phyloP scores from a whole-genome alignment of 2,888 invertebrate species.

The Thumatha senex region DNA sequence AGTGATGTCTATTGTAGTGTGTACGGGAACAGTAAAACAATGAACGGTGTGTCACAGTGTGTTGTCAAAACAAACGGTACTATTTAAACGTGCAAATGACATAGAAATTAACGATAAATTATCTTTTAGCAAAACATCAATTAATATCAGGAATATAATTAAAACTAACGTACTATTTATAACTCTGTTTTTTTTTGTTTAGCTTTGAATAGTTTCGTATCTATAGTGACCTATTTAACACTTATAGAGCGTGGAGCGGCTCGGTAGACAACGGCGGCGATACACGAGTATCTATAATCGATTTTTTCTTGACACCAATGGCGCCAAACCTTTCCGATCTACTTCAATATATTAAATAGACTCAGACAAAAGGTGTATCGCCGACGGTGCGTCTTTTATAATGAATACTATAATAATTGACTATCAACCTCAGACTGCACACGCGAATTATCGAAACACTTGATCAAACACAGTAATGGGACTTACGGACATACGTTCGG shows the following conservation, averaged over 20 bases:
- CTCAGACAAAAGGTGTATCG: conserved; percentile 41
- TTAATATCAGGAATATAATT: conserved; percentile 82
- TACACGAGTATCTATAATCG: conserved; percentile 28
- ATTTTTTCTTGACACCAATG: not conserved
- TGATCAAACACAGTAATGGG: conserved; percentile 21
- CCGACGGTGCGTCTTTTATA: conserved; percentile 37
- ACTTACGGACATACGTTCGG: conserved; percentile 25
- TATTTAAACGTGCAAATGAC: conserved; percentile 41
- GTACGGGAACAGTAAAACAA: conserved; percentile 49
- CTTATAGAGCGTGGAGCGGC: conserved; percentile 58
- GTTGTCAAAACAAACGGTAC: conserved; percentile 36
- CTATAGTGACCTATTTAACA: conserved; percentile 69
- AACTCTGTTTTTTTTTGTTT: conserved; percentile 67
- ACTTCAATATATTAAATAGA: not conserved
- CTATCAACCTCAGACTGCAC: conserved; percentile 62
- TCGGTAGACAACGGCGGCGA: conserved; percentile 43
- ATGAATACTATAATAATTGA: conserved; percentile 76
- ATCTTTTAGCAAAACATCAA: conserved; percentile 81
- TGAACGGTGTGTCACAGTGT: conserved; percentile 47
- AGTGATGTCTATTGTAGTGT: conserved; percentile 38
- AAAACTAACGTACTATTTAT: conserved; percentile 81
- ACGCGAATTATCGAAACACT: conserved; percentile 34
- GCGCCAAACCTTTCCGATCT: not conserved
- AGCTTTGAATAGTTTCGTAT: conserved; percentile 67
- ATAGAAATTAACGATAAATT: conserved; percentile 75